Percentiles rank a stretch among this genome's conserved stretches.
Conservation (phyloP, 2,797 vertebrate genomes). For the Phalanger gymnotis region DNA sequence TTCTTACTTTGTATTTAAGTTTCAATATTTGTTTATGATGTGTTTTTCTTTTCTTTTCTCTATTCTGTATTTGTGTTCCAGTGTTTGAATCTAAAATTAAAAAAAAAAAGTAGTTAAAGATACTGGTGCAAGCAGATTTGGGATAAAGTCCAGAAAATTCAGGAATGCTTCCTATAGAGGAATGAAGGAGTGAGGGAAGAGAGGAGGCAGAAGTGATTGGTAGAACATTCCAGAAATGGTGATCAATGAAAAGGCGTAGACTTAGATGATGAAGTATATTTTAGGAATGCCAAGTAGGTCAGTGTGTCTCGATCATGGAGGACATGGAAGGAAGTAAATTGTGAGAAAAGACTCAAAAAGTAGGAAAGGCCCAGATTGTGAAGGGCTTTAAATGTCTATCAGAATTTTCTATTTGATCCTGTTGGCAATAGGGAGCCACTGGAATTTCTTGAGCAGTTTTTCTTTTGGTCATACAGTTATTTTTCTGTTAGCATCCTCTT, state of each 20-base stretch:
- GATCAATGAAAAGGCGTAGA: not conserved
- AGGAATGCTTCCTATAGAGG: not conserved
- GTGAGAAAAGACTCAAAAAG: not conserved
- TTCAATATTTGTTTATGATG: no score
- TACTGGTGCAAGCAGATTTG: no score
- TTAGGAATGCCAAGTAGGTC: not conserved
- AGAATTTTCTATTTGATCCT: not conserved
- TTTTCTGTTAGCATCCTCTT: not conserved
- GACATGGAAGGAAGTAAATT: not conserved
- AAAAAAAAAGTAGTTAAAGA: not conserved
- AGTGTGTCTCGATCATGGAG: not conserved
- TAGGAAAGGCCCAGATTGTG: not conserved
- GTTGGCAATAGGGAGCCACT: not conserved
- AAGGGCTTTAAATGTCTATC: not conserved
- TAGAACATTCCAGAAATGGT: not conserved
- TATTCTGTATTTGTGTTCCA: no score
- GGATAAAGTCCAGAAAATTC: not conserved
- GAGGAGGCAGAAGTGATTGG: not conserved
- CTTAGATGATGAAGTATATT: not conserved
- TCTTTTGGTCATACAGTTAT: not conserved
- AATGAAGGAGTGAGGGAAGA: not conserved
- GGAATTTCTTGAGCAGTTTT: not conserved
- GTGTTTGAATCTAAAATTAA: no score
- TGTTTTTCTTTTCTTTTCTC: no score
- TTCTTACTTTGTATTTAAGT: no score